Conservation (phyloP, 2,888 invertebrate species). For the Unio pictorum region DNA sequence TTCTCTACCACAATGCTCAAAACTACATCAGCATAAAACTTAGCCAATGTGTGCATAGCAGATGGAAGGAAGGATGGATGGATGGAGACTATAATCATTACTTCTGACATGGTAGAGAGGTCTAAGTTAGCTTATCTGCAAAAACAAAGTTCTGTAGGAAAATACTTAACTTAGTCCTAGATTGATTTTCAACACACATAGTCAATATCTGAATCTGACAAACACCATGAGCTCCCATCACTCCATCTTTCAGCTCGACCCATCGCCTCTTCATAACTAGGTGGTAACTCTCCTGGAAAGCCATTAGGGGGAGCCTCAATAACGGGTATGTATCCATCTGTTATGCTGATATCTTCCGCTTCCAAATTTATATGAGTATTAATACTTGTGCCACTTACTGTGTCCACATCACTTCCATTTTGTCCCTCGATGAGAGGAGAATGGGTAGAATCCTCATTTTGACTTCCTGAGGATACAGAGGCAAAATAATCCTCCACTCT, state of each 20-base stretch:
- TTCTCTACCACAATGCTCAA: too few relatives aligned
- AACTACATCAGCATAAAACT: too few relatives aligned
- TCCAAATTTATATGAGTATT: conserved; percentile 13
- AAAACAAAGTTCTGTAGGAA: too few relatives aligned
- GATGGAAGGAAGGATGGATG: too few relatives aligned
- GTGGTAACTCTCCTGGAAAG: conserved; percentile 42
- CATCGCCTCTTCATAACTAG: conserved; percentile 50
- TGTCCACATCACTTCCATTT: conserved; percentile 17
- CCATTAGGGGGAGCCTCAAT: conserved; percentile 45
- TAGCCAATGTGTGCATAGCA: too few relatives aligned
- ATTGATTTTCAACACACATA: background rate
- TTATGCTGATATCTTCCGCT: conserved; percentile 4
- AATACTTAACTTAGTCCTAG: too few relatives aligned
- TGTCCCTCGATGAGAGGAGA: conserved; percentile 15
- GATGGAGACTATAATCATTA: too few relatives aligned
- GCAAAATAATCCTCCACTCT: conserved; percentile 50
- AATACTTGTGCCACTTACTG: conserved; percentile 12
- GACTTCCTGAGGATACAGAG: conserved; percentile 44
- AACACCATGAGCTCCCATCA: conserved; percentile 10
- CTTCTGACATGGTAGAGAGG: too few relatives aligned
- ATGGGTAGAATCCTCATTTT: background rate
- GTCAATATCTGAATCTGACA: conserved; percentile 15
- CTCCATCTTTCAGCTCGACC: conserved; percentile 14
- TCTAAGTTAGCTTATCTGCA: too few relatives aligned
- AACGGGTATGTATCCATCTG: conserved; percentile 12